Percentiles rank a stretch among this genome's conserved stretches.
Conservation (phyloP, 2,888 invertebrate species). For the Drosophila subquinaria region DNA sequence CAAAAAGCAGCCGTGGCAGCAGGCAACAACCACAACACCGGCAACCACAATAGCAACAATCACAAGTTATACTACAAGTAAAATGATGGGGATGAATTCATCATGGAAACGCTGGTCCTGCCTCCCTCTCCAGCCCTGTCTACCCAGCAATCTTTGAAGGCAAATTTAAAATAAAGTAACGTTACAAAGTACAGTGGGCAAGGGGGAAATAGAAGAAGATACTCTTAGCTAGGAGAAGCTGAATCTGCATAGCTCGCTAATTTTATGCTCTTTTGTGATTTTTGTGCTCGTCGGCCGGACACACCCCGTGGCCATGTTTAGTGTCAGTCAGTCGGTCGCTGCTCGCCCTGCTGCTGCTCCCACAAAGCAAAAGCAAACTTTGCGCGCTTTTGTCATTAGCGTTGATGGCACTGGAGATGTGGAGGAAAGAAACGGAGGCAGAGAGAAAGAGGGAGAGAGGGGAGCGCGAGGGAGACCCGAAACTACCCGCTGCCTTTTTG, state of each 20-base stretch:
- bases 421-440: slow-evolving; percentile 22
- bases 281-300: slow-evolving; percentile 72
- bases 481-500: slow-evolving; percentile 67
- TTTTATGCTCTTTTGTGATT: slow-evolving; percentile 82
- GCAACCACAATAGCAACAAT: slow-evolving; percentile 54
- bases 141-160: slow-evolving; percentile 41
- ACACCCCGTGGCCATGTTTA: slow-evolving; percentile 78
- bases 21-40: slow-evolving; percentile 29
- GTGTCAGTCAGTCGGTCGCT: slow-evolving; percentile 39
- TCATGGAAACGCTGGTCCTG: slow-evolving; percentile 58
- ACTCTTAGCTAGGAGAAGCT: slow-evolving; percentile 39
- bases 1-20: slow-evolving; percentile 25
- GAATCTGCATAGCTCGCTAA: slow-evolving; percentile 68
- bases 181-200: slow-evolving; percentile 55
- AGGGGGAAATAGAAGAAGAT: slow-evolving; percentile 10
- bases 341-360: slow-evolving; percentile 14
- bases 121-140: neutral
- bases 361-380: slow-evolving; percentile 73
- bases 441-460: neutral
- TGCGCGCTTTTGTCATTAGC: slow-evolving; percentile 80
- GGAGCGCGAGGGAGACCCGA: slow-evolving; percentile 20
- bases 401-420: slow-evolving; percentile 68
- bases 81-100: slow-evolving; percentile 80
- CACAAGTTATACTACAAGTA: slow-evolving; percentile 75
- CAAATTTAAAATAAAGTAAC: slow-evolving; percentile 72